These are phyloP conservation scores for Notocelia uddmanniana DNA, from an alignment of 2,888 invertebrate genomes.

Conservation along the genomic window DNA sequence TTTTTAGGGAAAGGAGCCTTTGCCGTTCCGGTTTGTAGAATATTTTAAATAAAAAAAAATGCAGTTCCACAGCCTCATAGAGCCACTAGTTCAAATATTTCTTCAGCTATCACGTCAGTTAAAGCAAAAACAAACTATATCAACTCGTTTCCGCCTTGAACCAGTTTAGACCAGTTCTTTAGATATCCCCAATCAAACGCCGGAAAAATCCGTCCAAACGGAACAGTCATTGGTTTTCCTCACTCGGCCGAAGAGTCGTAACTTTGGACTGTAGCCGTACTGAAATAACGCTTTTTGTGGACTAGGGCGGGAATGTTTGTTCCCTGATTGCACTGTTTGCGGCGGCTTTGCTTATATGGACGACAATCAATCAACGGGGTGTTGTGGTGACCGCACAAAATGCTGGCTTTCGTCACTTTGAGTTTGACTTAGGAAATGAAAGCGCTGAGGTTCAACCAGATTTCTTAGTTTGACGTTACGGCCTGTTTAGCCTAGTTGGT, in stretches of 20 bases:
- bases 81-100: too few species aligned
- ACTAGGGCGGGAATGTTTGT: background rate
- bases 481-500: too few species aligned
- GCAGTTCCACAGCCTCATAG: too few species aligned
- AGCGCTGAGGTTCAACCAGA: too few species aligned
- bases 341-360: slow-evolving; percentile 1
- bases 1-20: too few species aligned
- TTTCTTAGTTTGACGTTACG: too few species aligned
- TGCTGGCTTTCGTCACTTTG: background rate
- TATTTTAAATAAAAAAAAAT: too few species aligned
- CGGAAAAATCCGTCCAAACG: slow-evolving; percentile 4
- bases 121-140: background rate
- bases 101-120: too few species aligned
- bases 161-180: background rate
- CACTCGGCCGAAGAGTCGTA: slow-evolving; percentile 1
- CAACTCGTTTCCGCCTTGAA: background rate
- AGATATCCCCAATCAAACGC: slow-evolving; percentile 1
- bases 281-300: background rate
- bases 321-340: background rate
- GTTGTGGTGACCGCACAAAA: slow-evolving; percentile 4
- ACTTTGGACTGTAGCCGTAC: background rate
- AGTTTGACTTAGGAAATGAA: background rate
- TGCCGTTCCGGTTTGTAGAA: too few species aligned
- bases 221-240: background rate
- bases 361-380: slow-evolving; percentile 2